These are phyloP conservation scores for Flabesymbios commensalis DNA, from an alignment of 2,888 invertebrate species.

Conservation along the genomic window DNA sequence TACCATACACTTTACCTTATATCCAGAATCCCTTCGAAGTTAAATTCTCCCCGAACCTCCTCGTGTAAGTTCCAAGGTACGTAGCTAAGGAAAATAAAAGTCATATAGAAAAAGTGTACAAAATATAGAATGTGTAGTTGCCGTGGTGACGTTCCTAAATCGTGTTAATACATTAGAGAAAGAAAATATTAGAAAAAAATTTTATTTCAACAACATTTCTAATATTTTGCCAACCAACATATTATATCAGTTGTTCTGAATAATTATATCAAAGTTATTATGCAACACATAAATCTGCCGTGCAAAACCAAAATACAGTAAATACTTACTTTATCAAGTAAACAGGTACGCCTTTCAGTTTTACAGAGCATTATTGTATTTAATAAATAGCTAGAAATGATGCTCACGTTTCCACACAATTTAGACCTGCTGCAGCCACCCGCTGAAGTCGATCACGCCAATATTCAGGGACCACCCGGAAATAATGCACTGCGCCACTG, in stretches of 20 bases:
- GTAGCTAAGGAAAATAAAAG: constrained; percentile 46
- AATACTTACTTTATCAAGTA: no score
- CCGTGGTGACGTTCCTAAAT: neutral
- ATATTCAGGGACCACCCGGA: constrained; percentile 50
- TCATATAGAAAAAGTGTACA: neutral
- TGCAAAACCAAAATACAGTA: no score
- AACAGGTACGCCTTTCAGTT: no score
- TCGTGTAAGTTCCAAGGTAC: constrained; percentile 60
- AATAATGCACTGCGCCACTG: constrained; percentile 58
- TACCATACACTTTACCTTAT: constrained; percentile 40
- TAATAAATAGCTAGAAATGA: no score
- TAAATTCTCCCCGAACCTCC: constrained; percentile 45
- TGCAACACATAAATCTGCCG: no score
- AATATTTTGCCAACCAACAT: neutral
- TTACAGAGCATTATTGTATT: no score
- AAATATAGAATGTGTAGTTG: neutral
- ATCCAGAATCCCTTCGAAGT: constrained; percentile 53
- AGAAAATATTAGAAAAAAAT: neutral
- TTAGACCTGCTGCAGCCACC: constrained; percentile 55
- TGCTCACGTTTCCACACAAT: constrained; percentile 59
- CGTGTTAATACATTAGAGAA: neutral
- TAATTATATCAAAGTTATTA: no score
- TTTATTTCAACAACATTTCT: neutral
- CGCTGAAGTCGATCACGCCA: constrained; percentile 54
- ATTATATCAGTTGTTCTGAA: no score